Evolutionary conservation across 2,113 vertebrate genomes (phyloP).

Genomic region (Cyanoramphus novaezelandiae): DNA sequence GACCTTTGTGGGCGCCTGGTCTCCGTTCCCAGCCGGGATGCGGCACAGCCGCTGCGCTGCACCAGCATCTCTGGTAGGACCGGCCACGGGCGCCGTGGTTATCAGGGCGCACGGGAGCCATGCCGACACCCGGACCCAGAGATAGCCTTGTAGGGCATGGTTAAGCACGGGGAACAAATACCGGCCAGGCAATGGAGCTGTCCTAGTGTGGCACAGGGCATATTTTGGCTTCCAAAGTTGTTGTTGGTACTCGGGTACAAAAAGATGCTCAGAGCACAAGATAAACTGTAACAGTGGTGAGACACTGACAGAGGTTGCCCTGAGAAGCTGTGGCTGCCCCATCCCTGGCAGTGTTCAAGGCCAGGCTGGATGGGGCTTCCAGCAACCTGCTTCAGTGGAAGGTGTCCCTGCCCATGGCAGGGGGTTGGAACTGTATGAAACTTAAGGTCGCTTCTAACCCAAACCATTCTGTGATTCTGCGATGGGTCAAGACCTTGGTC

Average conservation of each 20-base stretch:
- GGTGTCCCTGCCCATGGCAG: background rate
- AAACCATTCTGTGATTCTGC: background rate
- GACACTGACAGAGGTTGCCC: background rate
- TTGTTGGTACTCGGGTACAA: background rate
- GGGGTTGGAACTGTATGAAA: background rate
- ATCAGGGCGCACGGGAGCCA: background rate
- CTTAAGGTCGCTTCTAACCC: background rate
- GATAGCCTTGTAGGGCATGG: fast-evolving
- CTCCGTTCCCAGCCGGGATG: background rate
- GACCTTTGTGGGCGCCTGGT: background rate
- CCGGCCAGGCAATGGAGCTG: background rate
- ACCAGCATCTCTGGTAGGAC: background rate
- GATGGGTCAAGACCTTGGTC: background rate
- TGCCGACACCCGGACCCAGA: background rate
- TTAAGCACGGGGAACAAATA: background rate
- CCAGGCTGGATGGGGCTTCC: background rate
- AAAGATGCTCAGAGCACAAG: background rate
- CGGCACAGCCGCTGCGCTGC: background rate
- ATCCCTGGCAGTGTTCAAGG: background rate
- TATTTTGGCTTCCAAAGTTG: background rate
- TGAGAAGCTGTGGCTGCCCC: background rate
- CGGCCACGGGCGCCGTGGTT: background rate
- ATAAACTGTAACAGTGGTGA: background rate
- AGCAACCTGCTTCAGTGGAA: background rate
- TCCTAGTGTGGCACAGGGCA: background rate